Evolutionary conservation across 2,113 vertebrate species (phyloP).

Genomic region (Syngnathus scovelli): DNA sequence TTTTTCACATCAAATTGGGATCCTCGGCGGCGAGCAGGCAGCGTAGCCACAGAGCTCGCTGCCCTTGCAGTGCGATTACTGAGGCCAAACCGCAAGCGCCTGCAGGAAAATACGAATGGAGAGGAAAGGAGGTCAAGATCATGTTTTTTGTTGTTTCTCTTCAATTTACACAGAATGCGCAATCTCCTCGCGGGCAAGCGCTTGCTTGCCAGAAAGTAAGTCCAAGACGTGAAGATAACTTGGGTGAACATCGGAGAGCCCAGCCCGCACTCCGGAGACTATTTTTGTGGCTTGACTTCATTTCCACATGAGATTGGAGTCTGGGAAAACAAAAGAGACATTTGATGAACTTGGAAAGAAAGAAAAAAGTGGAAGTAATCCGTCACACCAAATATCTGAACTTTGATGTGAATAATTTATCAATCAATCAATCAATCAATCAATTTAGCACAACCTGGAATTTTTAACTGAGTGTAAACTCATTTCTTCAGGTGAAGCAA

Average conservation of each 20-base stretch:
- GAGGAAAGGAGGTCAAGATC: conserved; percentile 3
- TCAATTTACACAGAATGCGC: not conserved
- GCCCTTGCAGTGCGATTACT: conserved; percentile 22
- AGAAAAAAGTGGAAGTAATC: too few relatives aligned
- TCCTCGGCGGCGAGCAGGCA: conserved; percentile 36
- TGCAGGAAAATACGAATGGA: not conserved
- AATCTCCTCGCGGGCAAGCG: not conserved
- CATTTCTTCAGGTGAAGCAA: too few relatives aligned
- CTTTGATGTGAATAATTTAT: too few relatives aligned
- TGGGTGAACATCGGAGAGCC: not conserved
- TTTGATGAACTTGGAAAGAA: not conserved
- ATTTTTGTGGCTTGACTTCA: too few relatives aligned
- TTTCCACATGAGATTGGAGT: too few relatives aligned
- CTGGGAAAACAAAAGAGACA: too few relatives aligned
- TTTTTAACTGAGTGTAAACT: too few relatives aligned
- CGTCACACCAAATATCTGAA: too few relatives aligned
- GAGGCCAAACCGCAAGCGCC: conserved; percentile 24
- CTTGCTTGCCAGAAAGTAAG: not conserved
- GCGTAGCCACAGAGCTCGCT: conserved; percentile 26
- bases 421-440: too few relatives aligned
- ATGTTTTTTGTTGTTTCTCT: conserved; percentile 1
- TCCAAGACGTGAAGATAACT: not conserved
- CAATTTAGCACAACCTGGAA: too few relatives aligned
- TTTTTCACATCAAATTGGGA: conserved; percentile 43
- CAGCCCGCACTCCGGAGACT: too few relatives aligned